These are phyloP conservation scores for Atethmia centrago DNA, from an alignment of 2,888 invertebrate genomes.

Conservation along the genomic window DNA sequence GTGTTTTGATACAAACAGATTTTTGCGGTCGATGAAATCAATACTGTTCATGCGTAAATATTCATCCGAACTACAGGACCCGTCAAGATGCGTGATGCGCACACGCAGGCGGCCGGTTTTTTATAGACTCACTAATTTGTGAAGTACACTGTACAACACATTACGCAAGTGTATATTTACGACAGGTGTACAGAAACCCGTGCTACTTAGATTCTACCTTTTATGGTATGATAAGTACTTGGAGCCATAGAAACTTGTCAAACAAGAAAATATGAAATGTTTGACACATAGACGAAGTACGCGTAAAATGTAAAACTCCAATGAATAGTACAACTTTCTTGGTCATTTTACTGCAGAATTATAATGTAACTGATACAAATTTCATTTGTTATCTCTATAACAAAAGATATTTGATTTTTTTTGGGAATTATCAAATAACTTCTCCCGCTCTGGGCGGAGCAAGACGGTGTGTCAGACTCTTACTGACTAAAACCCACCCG, in stretches of 20 bases:
- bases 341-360: neutral
- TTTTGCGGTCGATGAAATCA: neutral
- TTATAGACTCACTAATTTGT: slow-evolving; percentile 65
- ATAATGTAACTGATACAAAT: too few relatives aligned
- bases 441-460: too few relatives aligned
- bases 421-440: too few relatives aligned
- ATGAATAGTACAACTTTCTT: neutral
- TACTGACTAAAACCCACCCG: too few relatives aligned
- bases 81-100: neutral
- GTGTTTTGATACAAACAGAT: neutral
- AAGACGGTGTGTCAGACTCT: too few relatives aligned
- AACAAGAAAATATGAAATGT: slow-evolving; percentile 26
- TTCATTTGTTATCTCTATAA: too few relatives aligned
- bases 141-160: slow-evolving; percentile 33
- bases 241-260: slow-evolving; percentile 13
- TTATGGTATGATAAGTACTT: slow-evolving; percentile 46
- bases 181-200: slow-evolving; percentile 22
- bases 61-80: neutral
- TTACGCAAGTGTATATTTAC: slow-evolving; percentile 26
- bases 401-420: too few relatives aligned
- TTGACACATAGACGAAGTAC: neutral
- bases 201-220: slow-evolving; percentile 23
- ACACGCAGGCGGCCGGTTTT: neutral
- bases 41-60: neutral
- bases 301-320: neutral